Conservation (phyloP, 2,797 vertebrate species). For the Neostethus bicornis region DNA sequence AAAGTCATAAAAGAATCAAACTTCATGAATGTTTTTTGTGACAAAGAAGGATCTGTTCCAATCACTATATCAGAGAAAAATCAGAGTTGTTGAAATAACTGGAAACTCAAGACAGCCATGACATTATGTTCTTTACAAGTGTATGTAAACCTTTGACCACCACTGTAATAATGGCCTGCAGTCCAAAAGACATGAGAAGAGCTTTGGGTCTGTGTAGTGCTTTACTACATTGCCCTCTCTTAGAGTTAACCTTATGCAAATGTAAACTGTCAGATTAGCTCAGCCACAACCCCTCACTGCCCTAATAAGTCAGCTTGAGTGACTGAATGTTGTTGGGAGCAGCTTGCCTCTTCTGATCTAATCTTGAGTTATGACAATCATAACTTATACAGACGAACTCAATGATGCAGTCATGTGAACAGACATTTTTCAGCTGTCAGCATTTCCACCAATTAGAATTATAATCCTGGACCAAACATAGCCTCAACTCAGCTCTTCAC, state of each 20-base stretch:
- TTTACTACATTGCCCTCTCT: slow-evolving; percentile 24
- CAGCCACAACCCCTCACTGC: slow-evolving; percentile 59
- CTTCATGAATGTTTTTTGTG: no score
- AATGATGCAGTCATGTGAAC: slow-evolving; percentile 60
- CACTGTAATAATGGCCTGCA: no score
- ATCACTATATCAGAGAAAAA: no score
- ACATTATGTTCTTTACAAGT: no score
- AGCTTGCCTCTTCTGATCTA: slow-evolving; percentile 62
- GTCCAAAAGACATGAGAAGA: slow-evolving; percentile 19
- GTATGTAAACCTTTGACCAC: no score
- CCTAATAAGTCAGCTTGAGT: slow-evolving; percentile 69
- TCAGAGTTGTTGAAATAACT: no score
- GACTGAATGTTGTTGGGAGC: slow-evolving; percentile 61
- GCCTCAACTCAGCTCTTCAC: slow-evolving; percentile 25
- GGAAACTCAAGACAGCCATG: no score
- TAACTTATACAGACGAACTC: slow-evolving; percentile 60
- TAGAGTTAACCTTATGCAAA: slow-evolving; percentile 52
- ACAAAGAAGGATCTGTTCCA: no score
- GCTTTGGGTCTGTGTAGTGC: slow-evolving; percentile 13
- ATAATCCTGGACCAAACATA: slow-evolving; percentile 50
- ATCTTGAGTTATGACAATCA: slow-evolving; percentile 70
- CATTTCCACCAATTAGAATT: slow-evolving; percentile 63
- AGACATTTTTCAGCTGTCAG: slow-evolving; percentile 66
- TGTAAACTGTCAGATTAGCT: slow-evolving; percentile 57
- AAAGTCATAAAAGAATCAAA: no score